phyloP scores from a whole-genome alignment of 1,140 invertebrate genomes.

The Anoplophora glabripennis region DNA sequence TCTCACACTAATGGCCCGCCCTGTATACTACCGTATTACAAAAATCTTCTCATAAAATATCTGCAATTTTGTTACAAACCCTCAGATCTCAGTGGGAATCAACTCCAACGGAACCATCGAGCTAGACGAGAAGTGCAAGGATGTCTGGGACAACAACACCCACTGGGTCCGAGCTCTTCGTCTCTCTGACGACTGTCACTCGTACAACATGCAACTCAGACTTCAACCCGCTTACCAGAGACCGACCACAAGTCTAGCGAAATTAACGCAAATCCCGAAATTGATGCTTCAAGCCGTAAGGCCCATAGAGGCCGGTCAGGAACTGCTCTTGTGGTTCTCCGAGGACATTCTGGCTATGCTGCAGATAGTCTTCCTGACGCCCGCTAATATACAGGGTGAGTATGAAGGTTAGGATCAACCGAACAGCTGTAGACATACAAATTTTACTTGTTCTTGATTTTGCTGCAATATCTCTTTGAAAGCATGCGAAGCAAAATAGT shows the following conservation, averaged over 20 bases:
- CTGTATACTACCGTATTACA: no score
- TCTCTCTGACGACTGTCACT: constrained; percentile 66
- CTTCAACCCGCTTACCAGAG: constrained; percentile 31
- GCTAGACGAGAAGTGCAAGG: constrained; percentile 35
- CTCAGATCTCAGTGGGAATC: constrained; percentile 38
- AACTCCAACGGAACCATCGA: constrained; percentile 36
- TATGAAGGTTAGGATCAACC: neutral
- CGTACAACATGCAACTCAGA: constrained; percentile 61
- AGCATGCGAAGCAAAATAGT: no score
- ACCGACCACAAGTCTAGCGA: constrained; percentile 3
- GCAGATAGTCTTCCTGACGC: constrained; percentile 76
- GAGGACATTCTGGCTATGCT: constrained; percentile 68
- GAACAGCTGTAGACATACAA: neutral
- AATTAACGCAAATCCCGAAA: constrained; percentile 26
- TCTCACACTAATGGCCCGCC: no score
- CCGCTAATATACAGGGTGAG: constrained; percentile 76
- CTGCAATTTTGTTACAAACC: neutral
- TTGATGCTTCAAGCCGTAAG: constrained; percentile 53
- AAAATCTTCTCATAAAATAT: no score
- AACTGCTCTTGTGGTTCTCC: constrained; percentile 78
- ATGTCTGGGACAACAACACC: constrained; percentile 32
- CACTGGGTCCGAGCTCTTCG: constrained; percentile 50
- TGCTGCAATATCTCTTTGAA: no score
- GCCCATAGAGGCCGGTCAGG: constrained; percentile 57
- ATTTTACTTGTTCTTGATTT: no score